Base-by-base conservation (phyloP, 1,140 invertebrate genomes). In the Microplitis demolitor region DNA sequence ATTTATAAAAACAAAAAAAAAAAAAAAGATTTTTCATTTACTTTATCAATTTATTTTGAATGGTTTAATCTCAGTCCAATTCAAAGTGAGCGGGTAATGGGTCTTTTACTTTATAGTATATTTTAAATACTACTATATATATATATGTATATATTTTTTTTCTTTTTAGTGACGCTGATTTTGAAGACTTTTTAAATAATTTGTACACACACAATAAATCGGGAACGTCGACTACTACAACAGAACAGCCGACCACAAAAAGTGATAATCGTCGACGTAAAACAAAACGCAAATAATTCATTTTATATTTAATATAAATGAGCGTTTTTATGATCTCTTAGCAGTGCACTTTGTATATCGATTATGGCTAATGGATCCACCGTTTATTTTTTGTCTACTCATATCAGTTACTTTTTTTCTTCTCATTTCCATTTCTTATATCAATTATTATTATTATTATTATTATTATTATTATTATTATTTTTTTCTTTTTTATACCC, bases 161-260 rank as follows among this genome's bases (percentile, higher is more conserved):
- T 9, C 51, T 72, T 74, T 83, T 60, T 76, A 91, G 90, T 66
- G 90, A 91, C 79, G 88, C 89, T 56, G 90, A 91, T 82, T 84
- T 91, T 62, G 90, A 91, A 78, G 89, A 91, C 76, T 90, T 91
- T 78, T 83, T 91, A 74, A 91, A 90, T 78, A 90, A 89, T 82
- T 80, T 91, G 53, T 91, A 91, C 78, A 88, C 87, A 54, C 83
- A 85, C 11, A 86, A 79, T 70, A 87, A 87, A 77, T 74, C 84
- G 64, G 83, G 82, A 53, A 76, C 78, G 66, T 69, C 80, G 76
- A 78, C 73, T 31, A 80, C 39, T 53, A 54, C 70, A 14, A 66
- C 71, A 14, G 63, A 67, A 24, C 63, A 72, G 33, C 50, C 63
- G 39, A 31, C 64, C 9, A 50, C 84, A 39, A 85, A 83, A 74